These are phyloP conservation scores for Ageneiosus marmoratus DNA, from an alignment of 2,113 vertebrate species.

Conservation along the genomic window DNA sequence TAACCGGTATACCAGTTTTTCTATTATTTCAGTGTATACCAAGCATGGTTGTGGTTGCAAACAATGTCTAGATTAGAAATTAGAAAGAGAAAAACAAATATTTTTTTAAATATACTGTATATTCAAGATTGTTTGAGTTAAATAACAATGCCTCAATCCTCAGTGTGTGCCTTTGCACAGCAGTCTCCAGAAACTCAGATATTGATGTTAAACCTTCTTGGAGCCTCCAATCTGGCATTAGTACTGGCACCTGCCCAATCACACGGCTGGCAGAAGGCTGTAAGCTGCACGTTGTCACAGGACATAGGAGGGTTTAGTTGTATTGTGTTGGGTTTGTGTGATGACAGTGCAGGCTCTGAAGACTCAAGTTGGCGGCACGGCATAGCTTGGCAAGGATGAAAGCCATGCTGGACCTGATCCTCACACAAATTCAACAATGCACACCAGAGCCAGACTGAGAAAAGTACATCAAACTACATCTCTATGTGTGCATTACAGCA, in stretches of 20 bases:
- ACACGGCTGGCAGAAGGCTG: conserved; percentile 41
- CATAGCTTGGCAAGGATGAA: conserved; percentile 49
- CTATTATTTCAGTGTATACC: too few species aligned
- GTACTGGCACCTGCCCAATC: conserved; percentile 44
- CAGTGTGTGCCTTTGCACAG: conserved; percentile 6
- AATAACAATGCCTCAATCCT: background rate
- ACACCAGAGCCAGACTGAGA: background rate
- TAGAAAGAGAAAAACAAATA: background rate
- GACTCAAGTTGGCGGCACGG: conserved; percentile 31
- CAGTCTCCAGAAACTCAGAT: conserved; percentile 32
- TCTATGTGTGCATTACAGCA: background rate
- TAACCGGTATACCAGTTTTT: too few species aligned
- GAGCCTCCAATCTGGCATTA: conserved; percentile 37
- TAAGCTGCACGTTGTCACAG: conserved; percentile 49
- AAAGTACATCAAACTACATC: conserved; percentile 17
- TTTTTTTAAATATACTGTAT: too few species aligned
- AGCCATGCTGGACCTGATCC: conserved; percentile 24
- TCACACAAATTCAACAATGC: conserved; percentile 5
- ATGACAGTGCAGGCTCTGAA: conserved; percentile 44
- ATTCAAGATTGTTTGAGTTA: background rate
- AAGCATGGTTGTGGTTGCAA: too few species aligned
- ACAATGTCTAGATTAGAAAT: too few species aligned
- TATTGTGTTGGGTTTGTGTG: conserved; percentile 51
- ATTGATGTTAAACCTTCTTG: conserved; percentile 42
- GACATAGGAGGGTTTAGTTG: conserved; percentile 43